Evolutionary conservation across 1,140 invertebrate genomes (phyloP).

Genomic region (Eulimnadia texana): DNA sequence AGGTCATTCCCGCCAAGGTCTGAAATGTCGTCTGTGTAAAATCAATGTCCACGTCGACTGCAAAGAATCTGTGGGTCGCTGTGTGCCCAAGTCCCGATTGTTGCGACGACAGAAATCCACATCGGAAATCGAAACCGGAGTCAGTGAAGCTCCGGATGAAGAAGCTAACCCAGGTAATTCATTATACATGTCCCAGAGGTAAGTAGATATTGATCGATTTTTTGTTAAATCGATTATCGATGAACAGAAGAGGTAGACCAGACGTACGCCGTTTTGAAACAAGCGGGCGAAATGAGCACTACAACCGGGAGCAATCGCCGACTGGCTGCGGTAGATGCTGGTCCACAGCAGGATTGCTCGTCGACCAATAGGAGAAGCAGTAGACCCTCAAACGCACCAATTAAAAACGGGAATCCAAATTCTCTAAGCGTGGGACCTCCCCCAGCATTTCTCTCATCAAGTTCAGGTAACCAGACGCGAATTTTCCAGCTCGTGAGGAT

Average conservation of each 20-base stretch:
- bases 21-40: slow-evolving; percentile 77
- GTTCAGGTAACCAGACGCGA: slow-evolving; percentile 13
- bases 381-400: neutral
- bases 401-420: slow-evolving; percentile 9
- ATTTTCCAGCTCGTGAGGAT: too few relatives aligned
- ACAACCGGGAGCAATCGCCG: neutral
- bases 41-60: slow-evolving; percentile 83
- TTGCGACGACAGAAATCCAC: slow-evolving; percentile 75
- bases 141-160: slow-evolving; percentile 26
- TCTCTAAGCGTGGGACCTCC: slow-evolving; percentile 8
- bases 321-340: neutral
- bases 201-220: neutral
- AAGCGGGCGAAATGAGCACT: slow-evolving; percentile 60
- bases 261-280: slow-evolving; percentile 84
- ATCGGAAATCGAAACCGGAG: slow-evolving; percentile 34
- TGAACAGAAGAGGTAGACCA: slow-evolving; percentile 60
- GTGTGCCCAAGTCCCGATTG: slow-evolving; percentile 64
- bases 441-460: slow-evolving; percentile 11
- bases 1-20: slow-evolving; percentile 83
- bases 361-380: neutral
- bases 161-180: slow-evolving; percentile 24
- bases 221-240: neutral
- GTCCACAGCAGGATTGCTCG: slow-evolving; percentile 1
- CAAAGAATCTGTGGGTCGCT: slow-evolving; percentile 59
- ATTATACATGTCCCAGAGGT: neutral